These are phyloP conservation scores for Lanius collurio DNA, from an alignment of 2,113 vertebrate genomes.

Conservation along the genomic window DNA sequence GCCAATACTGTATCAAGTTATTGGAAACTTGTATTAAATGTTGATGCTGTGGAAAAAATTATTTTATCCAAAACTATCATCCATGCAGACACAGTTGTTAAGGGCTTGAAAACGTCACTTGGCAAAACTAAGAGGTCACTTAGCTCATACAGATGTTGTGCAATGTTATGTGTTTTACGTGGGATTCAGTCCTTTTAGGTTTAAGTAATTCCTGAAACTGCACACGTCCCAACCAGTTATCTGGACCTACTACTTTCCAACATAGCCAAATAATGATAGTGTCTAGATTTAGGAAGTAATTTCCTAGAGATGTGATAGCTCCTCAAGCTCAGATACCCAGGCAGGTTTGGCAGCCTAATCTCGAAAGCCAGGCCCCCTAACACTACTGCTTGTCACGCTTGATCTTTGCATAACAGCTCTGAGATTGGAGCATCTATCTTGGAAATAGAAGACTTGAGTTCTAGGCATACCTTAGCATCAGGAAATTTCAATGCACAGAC, in stretches of 20 bases:
- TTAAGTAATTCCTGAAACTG: not conserved
- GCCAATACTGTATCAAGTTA: not conserved
- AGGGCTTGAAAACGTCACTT: not conserved
- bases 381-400: not conserved
- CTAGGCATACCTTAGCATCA: not conserved
- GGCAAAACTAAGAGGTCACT: not conserved
- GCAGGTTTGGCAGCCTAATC: not conserved
- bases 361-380: not conserved
- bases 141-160: not conserved
- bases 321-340: not conserved
- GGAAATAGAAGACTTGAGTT: not conserved
- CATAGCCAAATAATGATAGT: not conserved
- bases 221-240: rapidly evolving
- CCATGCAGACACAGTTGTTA: not conserved
- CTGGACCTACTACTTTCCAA: not conserved
- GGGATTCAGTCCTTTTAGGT: not conserved
- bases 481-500: not conserved
- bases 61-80: not conserved
- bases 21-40: not conserved
- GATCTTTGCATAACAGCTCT: not conserved
- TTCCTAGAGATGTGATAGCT: not conserved
- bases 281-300: not conserved
- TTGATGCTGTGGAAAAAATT: not conserved
- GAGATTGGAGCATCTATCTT: not conserved
- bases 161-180: not conserved